Evolutionary conservation across 92 coral and sea anemone species (phyloP).

Genomic region (Ricordea florida): DNA sequence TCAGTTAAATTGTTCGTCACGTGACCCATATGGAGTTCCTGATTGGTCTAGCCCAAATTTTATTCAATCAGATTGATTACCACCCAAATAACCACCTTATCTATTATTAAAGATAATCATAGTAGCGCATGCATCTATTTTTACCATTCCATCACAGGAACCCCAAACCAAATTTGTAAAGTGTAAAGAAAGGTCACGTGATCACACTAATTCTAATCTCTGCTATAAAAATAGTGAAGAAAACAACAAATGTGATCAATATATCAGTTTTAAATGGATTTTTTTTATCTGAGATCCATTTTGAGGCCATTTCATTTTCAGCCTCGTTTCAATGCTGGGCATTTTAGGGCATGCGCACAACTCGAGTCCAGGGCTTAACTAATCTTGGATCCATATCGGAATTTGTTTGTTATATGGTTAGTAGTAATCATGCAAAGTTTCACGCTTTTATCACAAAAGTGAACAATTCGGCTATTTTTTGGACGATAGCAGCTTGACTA

Average conservation of each 20-base stretch:
- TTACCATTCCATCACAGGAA: constrained; percentile 5
- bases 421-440: constrained; percentile 56
- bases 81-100: no score
- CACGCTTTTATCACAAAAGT: constrained; percentile 63
- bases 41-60: no score
- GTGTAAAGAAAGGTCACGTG: not conserved
- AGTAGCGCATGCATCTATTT: not conserved
- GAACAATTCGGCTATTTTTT: constrained; percentile 51
- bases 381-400: constrained; percentile 63
- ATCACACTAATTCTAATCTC: not conserved
- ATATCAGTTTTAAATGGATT: not conserved
- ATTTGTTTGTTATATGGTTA: constrained; percentile 35
- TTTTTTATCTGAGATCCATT: not conserved
- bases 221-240: no score
- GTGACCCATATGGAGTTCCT: no score
- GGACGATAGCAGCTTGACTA: constrained; percentile 46
- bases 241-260: not conserved
- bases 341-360: constrained; percentile 49
- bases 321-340: constrained; percentile 50
- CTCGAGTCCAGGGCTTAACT: constrained; percentile 38
- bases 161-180: not conserved
- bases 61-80: no score
- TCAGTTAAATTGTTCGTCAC: no score
- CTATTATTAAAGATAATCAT: no score
- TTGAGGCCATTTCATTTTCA: constrained; percentile 7